Evolutionary conservation across 2,888 invertebrate species (phyloP).

Genomic region (Drosophila pegasa): DNA sequence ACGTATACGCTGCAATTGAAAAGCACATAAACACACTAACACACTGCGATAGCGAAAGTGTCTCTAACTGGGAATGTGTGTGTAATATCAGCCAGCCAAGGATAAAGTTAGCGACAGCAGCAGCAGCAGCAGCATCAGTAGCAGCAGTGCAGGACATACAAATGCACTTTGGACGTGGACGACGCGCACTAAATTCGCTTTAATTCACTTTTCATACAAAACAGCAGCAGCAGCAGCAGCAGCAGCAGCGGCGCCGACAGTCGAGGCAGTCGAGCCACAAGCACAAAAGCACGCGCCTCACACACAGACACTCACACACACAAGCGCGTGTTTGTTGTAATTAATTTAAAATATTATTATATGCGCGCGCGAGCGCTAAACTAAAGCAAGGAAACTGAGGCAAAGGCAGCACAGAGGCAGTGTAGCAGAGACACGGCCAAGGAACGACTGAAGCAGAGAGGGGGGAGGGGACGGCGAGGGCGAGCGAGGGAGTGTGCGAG

Average conservation of each 20-base stretch:
- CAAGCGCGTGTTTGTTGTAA: constrained; percentile 77
- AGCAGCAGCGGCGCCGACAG: constrained; percentile 27
- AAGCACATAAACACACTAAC: constrained; percentile 74
- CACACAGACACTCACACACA: neutral
- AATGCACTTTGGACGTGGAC: constrained; percentile 79
- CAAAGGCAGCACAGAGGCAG: constrained; percentile 22
- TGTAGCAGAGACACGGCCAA: constrained; percentile 3
- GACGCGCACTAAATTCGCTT: constrained; percentile 80
- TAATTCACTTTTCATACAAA: constrained; percentile 81
- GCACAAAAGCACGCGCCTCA: constrained; percentile 71
- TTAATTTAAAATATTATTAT: constrained; percentile 83
- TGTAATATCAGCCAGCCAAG: constrained; percentile 57
- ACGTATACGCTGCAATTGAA: constrained; percentile 64
- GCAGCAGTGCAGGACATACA: constrained; percentile 64
- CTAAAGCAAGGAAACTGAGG: constrained; percentile 60
- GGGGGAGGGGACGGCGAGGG: neutral
- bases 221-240: constrained; percentile 41
- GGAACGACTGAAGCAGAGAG: neutral
- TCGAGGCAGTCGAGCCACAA: constrained; percentile 27
- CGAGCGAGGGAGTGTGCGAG: neutral
- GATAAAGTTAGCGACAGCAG: constrained; percentile 67
- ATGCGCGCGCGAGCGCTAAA: constrained; percentile 77
- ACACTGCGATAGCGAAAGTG: constrained; percentile 77
- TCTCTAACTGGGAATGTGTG: constrained; percentile 36
- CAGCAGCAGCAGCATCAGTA: constrained; percentile 23